Evolutionary conservation across 2,113 vertebrate species (phyloP).

Genomic region (Carlito syrichta): DNA sequence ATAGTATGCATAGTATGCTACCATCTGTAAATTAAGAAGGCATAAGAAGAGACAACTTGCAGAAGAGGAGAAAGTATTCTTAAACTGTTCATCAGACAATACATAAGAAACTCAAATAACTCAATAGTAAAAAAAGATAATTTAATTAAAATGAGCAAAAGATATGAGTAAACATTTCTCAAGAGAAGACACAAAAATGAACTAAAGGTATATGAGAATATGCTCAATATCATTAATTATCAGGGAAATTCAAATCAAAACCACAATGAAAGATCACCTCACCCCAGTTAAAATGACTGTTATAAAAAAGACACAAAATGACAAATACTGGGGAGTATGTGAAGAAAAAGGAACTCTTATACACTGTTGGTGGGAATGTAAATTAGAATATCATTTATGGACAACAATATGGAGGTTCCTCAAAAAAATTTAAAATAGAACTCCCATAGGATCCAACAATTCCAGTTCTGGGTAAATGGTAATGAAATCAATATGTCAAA

Average conservation of each 20-base stretch:
- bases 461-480: background rate
- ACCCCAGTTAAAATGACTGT: background rate
- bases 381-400: background rate
- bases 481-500: background rate
- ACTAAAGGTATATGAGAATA: background rate
- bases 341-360: background rate
- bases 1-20: background rate
- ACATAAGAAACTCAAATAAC: background rate
- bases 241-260: background rate
- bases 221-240: background rate
- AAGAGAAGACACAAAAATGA: background rate
- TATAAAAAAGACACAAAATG: background rate
- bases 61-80: background rate
- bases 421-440: background rate
- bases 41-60: background rate
- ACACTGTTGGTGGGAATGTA: background rate
- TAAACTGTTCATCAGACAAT: background rate
- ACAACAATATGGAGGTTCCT: background rate
- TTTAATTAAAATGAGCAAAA: background rate
- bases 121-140: too few species aligned
- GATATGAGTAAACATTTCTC: background rate
- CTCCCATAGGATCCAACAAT: background rate
- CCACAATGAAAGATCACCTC: background rate
- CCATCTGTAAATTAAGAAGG: background rate
- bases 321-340: background rate